phyloP scores from a whole-genome alignment of 2,888 invertebrate genomes.

The Isotomurus palustris region DNA sequence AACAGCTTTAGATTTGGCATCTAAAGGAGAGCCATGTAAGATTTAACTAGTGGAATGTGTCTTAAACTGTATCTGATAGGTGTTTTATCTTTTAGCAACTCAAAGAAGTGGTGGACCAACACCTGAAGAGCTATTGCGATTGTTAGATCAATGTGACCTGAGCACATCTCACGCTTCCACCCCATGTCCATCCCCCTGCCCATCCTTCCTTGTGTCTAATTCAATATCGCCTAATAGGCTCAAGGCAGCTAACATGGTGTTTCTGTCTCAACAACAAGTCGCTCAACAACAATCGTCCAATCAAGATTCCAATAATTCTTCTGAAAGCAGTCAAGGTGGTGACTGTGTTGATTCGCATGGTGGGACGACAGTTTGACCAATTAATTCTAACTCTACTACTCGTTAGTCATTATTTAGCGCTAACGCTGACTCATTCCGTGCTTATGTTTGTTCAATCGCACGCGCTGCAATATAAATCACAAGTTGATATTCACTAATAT shows the following conservation, averaged over 20 bases:
- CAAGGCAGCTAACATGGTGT: slow-evolving; percentile 50
- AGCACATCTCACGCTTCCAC: slow-evolving; percentile 72
- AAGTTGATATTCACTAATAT: too few species aligned
- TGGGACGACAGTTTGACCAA: background rate
- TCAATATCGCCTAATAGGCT: slow-evolving; percentile 48
- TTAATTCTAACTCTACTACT: too few species aligned
- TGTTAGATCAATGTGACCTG: slow-evolving; percentile 91
- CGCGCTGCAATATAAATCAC: too few species aligned
- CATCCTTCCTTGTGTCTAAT: slow-evolving; percentile 54
- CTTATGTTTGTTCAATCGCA: too few species aligned
- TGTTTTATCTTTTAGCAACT: slow-evolving; percentile 51
- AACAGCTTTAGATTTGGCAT: slow-evolving; percentile 78
- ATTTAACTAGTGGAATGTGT: background rate
- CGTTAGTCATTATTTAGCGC: too few species aligned
- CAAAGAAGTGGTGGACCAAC: slow-evolving; percentile 81
- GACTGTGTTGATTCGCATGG: background rate
- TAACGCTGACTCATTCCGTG: too few species aligned
- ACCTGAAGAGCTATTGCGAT: slow-evolving; percentile 80
- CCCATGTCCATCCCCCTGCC: slow-evolving; percentile 73
- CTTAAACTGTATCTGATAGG: background rate
- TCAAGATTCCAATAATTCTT: background rate
- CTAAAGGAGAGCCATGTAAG: slow-evolving; percentile 54
- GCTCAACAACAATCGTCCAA: slow-evolving; percentile 20
- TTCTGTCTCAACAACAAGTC: slow-evolving; percentile 46
- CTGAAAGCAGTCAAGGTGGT: background rate